These are phyloP conservation scores for Burhinus bistriatus DNA, from an alignment of 2,113 vertebrate species.

Conservation along the genomic window DNA sequence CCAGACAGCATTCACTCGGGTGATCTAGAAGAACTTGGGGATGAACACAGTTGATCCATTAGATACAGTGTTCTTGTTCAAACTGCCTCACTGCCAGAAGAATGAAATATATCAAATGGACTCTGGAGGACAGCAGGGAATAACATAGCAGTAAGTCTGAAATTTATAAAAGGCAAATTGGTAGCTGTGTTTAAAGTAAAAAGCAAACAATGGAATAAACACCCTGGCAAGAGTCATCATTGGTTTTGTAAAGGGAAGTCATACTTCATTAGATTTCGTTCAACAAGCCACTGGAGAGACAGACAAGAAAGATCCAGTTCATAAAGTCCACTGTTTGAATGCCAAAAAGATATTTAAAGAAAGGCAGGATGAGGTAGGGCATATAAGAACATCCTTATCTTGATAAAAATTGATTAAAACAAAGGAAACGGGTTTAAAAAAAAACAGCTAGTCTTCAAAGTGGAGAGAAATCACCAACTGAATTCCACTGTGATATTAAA, in stretches of 20 bases:
- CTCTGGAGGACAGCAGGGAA: not conserved
- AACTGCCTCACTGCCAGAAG: not conserved
- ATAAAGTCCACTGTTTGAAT: not conserved
- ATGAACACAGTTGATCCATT: not conserved
- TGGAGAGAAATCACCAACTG: not conserved
- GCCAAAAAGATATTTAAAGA: not conserved
- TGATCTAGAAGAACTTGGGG: not conserved
- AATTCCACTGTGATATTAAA: not conserved
- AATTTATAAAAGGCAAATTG: not conserved
- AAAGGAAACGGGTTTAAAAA: not conserved
- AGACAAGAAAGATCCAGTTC: not conserved
- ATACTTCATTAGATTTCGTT: not conserved
- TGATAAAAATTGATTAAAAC: not conserved
- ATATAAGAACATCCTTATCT: not conserved
- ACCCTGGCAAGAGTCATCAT: not conserved
- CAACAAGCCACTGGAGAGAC: not conserved
- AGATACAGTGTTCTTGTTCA: not conserved
- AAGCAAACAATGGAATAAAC: not conserved
- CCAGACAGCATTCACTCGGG: not conserved
- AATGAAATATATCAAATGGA: not conserved
- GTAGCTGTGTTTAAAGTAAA: not conserved
- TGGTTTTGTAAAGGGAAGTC: not conserved
- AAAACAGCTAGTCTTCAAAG: not conserved
- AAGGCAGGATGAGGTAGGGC: not conserved
- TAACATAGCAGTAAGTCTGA: fast-evolving